Base-by-base conservation (phyloP, 2,888 invertebrate species). In the Euzetes globulus region DNA sequence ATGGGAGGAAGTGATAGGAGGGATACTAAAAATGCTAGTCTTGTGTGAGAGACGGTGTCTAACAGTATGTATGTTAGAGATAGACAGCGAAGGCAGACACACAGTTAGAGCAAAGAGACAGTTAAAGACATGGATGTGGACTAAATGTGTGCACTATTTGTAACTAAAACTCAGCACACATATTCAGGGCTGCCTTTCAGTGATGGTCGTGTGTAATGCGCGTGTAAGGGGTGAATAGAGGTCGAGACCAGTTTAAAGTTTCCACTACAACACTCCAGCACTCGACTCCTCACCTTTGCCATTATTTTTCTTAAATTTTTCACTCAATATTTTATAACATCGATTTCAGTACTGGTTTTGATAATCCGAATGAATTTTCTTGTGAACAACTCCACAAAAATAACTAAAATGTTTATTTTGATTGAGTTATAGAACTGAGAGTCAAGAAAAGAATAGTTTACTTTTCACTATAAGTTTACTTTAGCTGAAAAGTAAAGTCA, bases 1-100 rank as follows among this genome's bases (percentile, higher is more conserved):
- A 68, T 68, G 68, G 68, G 68, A 68, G 68, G 68, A 68, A 68
- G 68, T 68, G 41, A 68, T 68, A 68, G 68, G 68, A 68, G 68
- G 68, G 68, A 68, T 68, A 68, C 37, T 68, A 68, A 68, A 68
- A 68, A 17, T 22, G 41, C 68, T 68, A 41, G 41, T 19, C 29
- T 63, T 63, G 19, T 63, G 33, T 55, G 25, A 19, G 55, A 55
- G 25, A 13, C 55, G 27, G 29, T 60, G 22, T 60, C 19, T 27
- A n/a, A 41, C 41, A 22, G 22, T 68, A 68, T 68, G 68, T 68
- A 19, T 41, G 45, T 41, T n/a, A 33, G 41, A 33, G 45, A 17
- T 1, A n/a, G 45, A 15, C 41, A 41, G 68, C 15, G 60, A 60
- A 60, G 29, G n/a, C 29, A 60, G 55, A 55, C 13, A 55, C 22